A percentile compares a stretch with the other conserved stretches of the same genome.
phyloP scores from a whole-genome alignment of 2,797 vertebrate species.

The Hippocampus kuda region DNA sequence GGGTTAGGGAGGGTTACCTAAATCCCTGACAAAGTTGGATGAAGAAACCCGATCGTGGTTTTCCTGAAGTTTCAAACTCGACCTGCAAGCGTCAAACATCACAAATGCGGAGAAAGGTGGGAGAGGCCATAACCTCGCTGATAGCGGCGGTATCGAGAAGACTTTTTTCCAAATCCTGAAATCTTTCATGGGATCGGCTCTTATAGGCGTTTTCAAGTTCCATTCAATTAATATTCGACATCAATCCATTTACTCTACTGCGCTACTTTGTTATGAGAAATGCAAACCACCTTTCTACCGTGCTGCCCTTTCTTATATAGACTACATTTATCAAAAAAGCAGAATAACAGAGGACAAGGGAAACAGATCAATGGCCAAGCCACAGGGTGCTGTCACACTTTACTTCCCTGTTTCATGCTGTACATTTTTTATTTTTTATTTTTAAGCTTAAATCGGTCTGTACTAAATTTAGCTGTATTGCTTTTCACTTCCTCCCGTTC shows the following conservation, averaged over 20 bases:
- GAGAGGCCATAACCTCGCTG: slow-evolving; percentile 16
- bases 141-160: slow-evolving; percentile 21
- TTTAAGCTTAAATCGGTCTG: not conserved
- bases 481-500: not conserved
- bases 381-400: not conserved
- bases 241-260: not conserved
- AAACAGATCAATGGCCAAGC: not conserved
- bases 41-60: slow-evolving; percentile 39
- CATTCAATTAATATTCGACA: not conserved
- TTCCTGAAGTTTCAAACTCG: slow-evolving; percentile 32
- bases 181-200: slow-evolving; percentile 20
- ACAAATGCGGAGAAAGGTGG: slow-evolving; percentile 25
- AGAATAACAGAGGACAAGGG: not conserved
- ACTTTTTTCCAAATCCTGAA: slow-evolving; percentile 20
- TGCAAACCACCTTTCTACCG: not conserved
- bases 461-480: not conserved
- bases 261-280: not conserved
- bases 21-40: slow-evolving; percentile 27
- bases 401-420: not conserved
- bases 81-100: slow-evolving; percentile 11
- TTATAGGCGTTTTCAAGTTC: not conserved
- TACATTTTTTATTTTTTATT: not conserved
- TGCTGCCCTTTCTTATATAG: too few relatives aligned
- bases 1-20: slow-evolving; percentile 34
- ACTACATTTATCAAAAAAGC: not conserved